Percentiles rank a stretch among this genome's conserved stretches.
Conservation (phyloP, 2,113 vertebrate species). For the Maccullochella peelii region DNA sequence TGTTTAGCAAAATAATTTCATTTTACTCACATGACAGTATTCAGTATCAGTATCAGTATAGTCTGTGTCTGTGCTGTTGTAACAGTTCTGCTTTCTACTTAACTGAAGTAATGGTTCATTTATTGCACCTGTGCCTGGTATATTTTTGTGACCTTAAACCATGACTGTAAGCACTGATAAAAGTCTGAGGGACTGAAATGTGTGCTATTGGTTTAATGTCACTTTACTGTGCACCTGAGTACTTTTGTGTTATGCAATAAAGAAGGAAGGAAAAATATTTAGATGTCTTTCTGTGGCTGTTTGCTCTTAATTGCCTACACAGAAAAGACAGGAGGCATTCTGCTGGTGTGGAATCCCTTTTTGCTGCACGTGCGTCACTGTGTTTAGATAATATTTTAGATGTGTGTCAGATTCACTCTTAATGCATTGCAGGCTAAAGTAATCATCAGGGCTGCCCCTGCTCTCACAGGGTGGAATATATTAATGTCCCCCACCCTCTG, state of each 20-base stretch:
- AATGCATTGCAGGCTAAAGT: slow-evolving; percentile 5
- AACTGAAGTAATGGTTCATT: slow-evolving; percentile 11
- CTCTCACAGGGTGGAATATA: neutral
- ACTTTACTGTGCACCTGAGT: slow-evolving; percentile 4
- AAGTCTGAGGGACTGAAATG: neutral
- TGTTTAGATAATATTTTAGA: slow-evolving; percentile 5
- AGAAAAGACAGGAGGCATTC: slow-evolving; percentile 8
- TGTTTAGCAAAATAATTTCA: neutral
- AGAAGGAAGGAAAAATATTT: neutral
- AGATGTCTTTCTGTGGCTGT: neutral
- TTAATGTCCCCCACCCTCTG: neutral
- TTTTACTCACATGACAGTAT: neutral
- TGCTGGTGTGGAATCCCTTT: neutral
- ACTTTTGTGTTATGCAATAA: slow-evolving; percentile 1
- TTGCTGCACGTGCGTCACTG: neutral
- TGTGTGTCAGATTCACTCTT: slow-evolving; percentile 7
- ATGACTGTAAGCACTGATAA: slow-evolving; percentile 11
- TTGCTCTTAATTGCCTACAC: neutral
- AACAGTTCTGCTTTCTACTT: neutral
- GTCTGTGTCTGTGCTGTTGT: neutral
- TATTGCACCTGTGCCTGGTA: slow-evolving; percentile 22
- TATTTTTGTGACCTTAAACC: slow-evolving; percentile 12
- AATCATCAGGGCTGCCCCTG: neutral
- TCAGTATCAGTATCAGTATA: too few relatives aligned
- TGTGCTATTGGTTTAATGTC: neutral